phyloP scores from a whole-genome alignment of 2,113 vertebrate genomes.

The Scalopus aquaticus region DNA sequence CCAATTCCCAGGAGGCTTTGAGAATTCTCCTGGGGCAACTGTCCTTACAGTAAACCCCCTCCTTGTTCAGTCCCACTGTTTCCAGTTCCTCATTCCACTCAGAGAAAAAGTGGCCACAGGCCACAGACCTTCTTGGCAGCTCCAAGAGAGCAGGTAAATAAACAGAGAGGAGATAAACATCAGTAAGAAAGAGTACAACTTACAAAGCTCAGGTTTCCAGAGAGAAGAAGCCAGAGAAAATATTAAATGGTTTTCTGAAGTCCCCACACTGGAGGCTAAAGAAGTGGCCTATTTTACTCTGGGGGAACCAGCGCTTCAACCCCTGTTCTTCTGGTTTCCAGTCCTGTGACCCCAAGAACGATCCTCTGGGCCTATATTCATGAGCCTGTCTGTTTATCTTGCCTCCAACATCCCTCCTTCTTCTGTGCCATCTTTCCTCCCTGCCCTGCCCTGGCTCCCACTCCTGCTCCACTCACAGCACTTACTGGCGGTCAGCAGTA shows the following conservation, averaged over 20 bases:
- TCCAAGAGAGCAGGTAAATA: constrained; percentile 44
- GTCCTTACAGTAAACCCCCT: not conserved
- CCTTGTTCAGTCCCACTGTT: not conserved
- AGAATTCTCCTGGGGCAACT: not conserved
- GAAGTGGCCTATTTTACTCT: not conserved
- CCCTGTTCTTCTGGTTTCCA: not conserved
- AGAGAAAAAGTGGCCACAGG: not conserved
- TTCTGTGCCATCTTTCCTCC: not conserved
- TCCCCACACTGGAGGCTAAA: not conserved
- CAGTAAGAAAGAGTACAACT: not conserved
- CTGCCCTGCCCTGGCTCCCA: too few relatives aligned
- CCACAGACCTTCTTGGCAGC: not conserved
- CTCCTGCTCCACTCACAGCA: too few relatives aligned
- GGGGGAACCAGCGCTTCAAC: not conserved
- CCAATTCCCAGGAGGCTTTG: not conserved
- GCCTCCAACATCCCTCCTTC: not conserved
- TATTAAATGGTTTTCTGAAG: not conserved
- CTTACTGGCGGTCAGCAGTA: too few relatives aligned
- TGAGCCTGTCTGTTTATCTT: not conserved
- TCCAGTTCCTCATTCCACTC: not conserved
- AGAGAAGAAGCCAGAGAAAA: constrained; percentile 37
- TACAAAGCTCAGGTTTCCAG: not conserved
- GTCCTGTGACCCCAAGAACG: not conserved
- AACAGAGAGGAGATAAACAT: constrained; percentile 22
- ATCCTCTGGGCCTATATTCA: not conserved